Evolutionary conservation across 2,113 vertebrate species (phyloP), one percentile per base, ranked within the genome.

Genomic region (Sakesphorus luctuosus): DNA sequence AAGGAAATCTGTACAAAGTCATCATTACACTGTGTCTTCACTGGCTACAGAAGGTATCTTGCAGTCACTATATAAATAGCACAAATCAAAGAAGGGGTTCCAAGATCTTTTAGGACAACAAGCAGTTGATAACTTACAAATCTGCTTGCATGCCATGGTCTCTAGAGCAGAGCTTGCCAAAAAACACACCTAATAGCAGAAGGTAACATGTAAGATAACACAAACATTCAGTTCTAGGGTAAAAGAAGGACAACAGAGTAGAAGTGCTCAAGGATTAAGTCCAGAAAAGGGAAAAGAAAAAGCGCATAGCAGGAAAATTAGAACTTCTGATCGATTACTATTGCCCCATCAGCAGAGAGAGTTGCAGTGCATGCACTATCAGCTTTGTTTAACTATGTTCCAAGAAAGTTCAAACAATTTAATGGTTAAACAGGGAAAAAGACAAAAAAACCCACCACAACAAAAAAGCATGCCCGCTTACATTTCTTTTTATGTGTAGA

Each of bases 301-400:
- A 77, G 49, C 35, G 26, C 35, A 21, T 3, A 59, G 46, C 38
- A 77, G 52, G 49, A 93, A 94, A 92, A 77, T 46, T 35, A 36
- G 43, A 63, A 82, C n/a, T 86, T 90, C 68, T 72, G 31, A 96
- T 95, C 53, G 18, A 96, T 67, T 77, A 58, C 73, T 92, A 77
- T 94, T 96, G 93, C 85, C 86, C 53, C 91, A 96, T 86, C 93
- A 66, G 73, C 65, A 90, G 20, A 71, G 6, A 61, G 17, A 86
- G 76, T 90, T 94, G 80, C 94, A 90, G 40, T 18, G 47, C 52
- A 53, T 47, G 85, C 68, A 38, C 55, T 87, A 53, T 53, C 76
- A 81, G n/a, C n/a, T 95, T 95, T 95, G 92, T 96, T 96, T 95
- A 96, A 93, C 88, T 78, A 52, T 66, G 53, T 93, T 94, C 76